Evolutionary conservation across 1,140 invertebrate genomes (phyloP).

Genomic region (Apocrypta bakeri): DNA sequence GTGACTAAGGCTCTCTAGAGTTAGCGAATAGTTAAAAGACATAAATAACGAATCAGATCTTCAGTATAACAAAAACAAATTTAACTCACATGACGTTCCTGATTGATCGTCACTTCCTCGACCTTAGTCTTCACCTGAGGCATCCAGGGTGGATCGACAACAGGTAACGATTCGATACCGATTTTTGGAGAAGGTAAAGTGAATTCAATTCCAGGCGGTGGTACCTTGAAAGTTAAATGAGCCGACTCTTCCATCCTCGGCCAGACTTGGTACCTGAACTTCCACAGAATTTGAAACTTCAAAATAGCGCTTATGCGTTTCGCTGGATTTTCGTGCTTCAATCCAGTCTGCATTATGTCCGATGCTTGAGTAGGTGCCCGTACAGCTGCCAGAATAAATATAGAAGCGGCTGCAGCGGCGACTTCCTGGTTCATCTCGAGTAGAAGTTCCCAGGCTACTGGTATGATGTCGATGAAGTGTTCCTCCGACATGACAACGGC

Average conservation of each 20-base stretch:
- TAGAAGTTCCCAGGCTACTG: constrained; percentile 95
- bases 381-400: constrained; percentile 94
- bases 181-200: constrained; percentile 99
- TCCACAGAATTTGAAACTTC: constrained; percentile 97
- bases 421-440: constrained; percentile 88
- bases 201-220: constrained; percentile 98
- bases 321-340: constrained; percentile 87
- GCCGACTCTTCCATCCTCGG: constrained; percentile 98
- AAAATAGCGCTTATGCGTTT: constrained; percentile 87
- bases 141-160: constrained; percentile 99
- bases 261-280: constrained; percentile 98
- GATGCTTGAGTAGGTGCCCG: constrained; percentile 90
- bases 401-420: constrained; percentile 86
- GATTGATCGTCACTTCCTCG: constrained; percentile 98
- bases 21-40: no score
- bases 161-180: constrained; percentile 93
- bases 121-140: constrained; percentile 98
- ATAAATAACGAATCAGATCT: no score
- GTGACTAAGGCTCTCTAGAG: constrained; percentile 95
- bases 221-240: constrained; percentile 95
- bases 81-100: constrained; percentile 93
- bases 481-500: constrained; percentile 93
- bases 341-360: constrained; percentile 89
- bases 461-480: constrained; percentile 89
- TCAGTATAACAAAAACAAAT: no score